Conservation (phyloP, 1,140 invertebrate species). For the Aphelenchoides fujianensis region DNA sequence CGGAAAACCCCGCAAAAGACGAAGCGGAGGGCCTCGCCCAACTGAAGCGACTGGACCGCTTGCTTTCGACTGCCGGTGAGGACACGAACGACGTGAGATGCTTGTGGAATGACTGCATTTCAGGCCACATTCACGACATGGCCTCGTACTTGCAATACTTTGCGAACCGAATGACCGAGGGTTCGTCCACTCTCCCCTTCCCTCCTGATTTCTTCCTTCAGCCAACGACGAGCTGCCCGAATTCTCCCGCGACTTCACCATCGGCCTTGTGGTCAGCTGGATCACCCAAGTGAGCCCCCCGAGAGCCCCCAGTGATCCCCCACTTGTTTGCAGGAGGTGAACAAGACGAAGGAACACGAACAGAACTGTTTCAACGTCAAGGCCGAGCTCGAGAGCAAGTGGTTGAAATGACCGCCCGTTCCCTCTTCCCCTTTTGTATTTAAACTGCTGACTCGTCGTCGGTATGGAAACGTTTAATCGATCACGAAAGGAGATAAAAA, state of each 20-base stretch:
- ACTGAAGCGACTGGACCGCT: not conserved
- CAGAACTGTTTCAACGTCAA: conserved; percentile 19
- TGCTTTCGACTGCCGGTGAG: not conserved
- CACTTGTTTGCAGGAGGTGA: not conserved
- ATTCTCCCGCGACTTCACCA: not conserved
- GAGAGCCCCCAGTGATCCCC: no score
- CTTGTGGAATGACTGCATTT: not conserved
- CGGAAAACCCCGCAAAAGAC: not conserved
- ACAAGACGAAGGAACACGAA: conserved; percentile 8
- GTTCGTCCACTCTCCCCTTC: no score
- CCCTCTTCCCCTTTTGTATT: no score
- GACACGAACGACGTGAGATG: not conserved
- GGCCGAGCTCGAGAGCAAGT: not conserved
- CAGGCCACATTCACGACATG: not conserved
- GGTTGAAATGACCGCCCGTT: not conserved
- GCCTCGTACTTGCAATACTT: not conserved
- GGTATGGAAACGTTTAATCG: no score
- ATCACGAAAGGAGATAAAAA: no score
- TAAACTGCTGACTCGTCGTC: no score
- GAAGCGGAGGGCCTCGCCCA: not conserved
- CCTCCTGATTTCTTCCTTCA: no score
- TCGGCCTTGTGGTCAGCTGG: not conserved
- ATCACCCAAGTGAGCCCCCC: no score
- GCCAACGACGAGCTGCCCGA: not conserved
- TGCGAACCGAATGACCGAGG: conserved; percentile 1